phyloP scores from a whole-genome alignment of 2,113 vertebrate species.

The Oreocharis arfaki region DNA sequence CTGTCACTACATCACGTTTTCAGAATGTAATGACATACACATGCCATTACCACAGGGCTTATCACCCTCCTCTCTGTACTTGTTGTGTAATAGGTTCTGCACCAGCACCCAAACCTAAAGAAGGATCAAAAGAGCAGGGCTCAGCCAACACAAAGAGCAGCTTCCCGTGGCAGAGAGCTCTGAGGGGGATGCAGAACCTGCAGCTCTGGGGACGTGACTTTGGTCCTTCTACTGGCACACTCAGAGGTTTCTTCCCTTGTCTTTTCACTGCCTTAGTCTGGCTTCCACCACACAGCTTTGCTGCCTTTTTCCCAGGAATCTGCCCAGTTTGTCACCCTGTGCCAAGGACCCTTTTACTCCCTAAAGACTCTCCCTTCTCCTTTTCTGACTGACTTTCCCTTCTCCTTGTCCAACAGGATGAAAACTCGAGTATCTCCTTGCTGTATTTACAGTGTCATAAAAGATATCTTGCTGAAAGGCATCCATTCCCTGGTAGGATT shows the following conservation, averaged over 20 bases:
- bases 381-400: neutral
- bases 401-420: neutral
- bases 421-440: neutral
- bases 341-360: neutral
- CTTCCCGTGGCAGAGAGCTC: accelerated
- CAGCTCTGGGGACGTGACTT: neutral
- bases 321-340: neutral
- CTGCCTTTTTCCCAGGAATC: neutral
- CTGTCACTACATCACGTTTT: neutral
- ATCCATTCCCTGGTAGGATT: neutral
- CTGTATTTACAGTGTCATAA: neutral
- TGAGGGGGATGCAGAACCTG: neutral
- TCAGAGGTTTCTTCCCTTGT: neutral
- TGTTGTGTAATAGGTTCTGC: neutral
- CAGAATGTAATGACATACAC: neutral
- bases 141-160: neutral
- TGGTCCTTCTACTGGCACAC: neutral
- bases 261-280: neutral
- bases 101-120: neutral
- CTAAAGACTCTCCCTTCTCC: neutral
- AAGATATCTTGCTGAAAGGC: neutral
- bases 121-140: neutral
- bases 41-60: neutral
- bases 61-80: neutral
- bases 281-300: neutral